Percentiles rank a stretch among this genome's conserved stretches.
Evolutionary conservation across 2,113 vertebrate genomes (phyloP).

Genomic region (Gallinago media): DNA sequence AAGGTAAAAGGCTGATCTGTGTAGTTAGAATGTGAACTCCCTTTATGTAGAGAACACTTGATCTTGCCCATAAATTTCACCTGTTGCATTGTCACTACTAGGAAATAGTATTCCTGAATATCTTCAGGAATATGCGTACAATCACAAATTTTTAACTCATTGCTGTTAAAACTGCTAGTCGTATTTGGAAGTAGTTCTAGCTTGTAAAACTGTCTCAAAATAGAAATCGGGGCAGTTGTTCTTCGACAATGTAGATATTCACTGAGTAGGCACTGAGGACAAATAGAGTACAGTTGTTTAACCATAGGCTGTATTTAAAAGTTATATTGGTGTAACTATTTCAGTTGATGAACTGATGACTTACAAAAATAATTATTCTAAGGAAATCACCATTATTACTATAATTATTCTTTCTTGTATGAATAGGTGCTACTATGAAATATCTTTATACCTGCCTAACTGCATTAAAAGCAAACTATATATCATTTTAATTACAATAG

Average conservation of each 20-base stretch:
- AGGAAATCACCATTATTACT: background rate
- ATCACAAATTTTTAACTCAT: background rate
- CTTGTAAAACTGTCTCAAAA: background rate
- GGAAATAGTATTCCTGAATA: background rate
- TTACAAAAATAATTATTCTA: background rate
- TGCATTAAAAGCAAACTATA: background rate
- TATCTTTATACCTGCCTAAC: background rate
- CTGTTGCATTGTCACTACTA: accelerated
- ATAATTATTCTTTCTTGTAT: background rate
- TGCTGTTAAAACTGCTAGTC: background rate
- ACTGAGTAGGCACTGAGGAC: background rate
- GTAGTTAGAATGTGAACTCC: background rate
- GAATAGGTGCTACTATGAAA: background rate
- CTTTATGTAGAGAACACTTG: background rate
- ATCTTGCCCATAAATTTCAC: background rate
- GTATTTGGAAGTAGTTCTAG: background rate
- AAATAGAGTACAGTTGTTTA: background rate
- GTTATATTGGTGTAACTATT: background rate
- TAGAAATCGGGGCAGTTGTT: background rate
- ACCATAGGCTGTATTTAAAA: background rate
- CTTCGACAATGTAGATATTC: background rate
- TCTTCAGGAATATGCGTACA: background rate
- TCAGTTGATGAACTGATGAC: background rate
- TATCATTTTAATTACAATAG: background rate
- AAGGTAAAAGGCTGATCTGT: background rate